A percentile compares a stretch with the other conserved stretches of the same genome.
Conservation (phyloP, 2,113 vertebrate genomes). For the Thermophis baileyi region DNA sequence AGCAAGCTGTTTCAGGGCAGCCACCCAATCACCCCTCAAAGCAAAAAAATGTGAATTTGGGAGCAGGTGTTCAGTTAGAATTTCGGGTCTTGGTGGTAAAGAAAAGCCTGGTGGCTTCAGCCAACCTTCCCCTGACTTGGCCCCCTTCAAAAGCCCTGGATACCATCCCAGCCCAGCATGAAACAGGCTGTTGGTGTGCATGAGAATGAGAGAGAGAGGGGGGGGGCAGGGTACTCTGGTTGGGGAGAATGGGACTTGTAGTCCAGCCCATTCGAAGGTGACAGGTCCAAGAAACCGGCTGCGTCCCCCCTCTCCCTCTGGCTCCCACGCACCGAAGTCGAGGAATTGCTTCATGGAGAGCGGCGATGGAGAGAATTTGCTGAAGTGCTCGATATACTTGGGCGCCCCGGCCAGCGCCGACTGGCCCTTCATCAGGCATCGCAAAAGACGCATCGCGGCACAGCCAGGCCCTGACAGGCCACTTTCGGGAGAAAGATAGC, state of each 20-base stretch:
- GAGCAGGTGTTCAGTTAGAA: background rate
- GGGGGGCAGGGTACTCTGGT: background rate
- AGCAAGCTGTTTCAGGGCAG: background rate
- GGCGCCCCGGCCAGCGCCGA: slow-evolving; percentile 81
- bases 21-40: background rate
- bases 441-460: slow-evolving; percentile 80
- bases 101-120: background rate
- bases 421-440: slow-evolving; percentile 82
- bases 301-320: too few species aligned
- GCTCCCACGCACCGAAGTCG: slow-evolving; percentile 80
- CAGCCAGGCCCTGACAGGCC: background rate
- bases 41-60: background rate
- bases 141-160: background rate
- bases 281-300: background rate
- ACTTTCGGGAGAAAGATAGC: background rate
- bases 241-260: background rate
- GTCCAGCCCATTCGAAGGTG: background rate
- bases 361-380: slow-evolving; percentile 93
- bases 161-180: background rate
- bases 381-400: slow-evolving; percentile 89
- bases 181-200: background rate
- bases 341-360: slow-evolving; percentile 96
- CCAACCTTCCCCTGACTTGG: background rate
- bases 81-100: background rate
- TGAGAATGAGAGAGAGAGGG: background rate